Evolutionary conservation across 2,888 invertebrate species (phyloP).

Genomic region (Cataglyphis albicans): DNA sequence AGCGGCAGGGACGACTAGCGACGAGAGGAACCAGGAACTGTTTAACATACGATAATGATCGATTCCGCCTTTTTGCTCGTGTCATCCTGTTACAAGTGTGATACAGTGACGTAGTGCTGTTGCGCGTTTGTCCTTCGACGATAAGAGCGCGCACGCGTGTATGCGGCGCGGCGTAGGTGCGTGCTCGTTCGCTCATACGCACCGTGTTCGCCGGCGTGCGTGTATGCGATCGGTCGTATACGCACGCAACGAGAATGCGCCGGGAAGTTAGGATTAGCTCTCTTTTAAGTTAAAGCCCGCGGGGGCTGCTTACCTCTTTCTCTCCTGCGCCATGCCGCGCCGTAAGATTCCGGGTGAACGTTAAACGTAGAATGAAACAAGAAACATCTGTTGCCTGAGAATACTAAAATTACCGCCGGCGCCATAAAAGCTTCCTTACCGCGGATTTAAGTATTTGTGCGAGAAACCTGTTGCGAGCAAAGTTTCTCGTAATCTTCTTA

Average conservation of each 20-base stretch:
- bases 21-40: constrained; percentile 67
- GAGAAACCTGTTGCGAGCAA: constrained; percentile 37
- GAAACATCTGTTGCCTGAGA: constrained; percentile 55
- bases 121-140: constrained; percentile 64
- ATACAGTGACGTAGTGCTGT: constrained; percentile 66
- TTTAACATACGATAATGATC: constrained; percentile 75
- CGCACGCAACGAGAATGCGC: constrained; percentile 31
- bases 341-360: constrained; percentile 53
- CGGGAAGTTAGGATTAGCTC: constrained; percentile 59
- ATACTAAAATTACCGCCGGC: constrained; percentile 43
- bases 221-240: constrained; percentile 42
- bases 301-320: constrained; percentile 48
- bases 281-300: constrained; percentile 53
- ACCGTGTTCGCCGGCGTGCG: not conserved
- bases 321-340: constrained; percentile 25
- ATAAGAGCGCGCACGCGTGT: constrained; percentile 58
- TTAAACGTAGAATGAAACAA: constrained; percentile 29
- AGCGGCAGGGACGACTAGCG: constrained; percentile 57
- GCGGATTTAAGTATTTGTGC: constrained; percentile 50
- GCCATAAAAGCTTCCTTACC: constrained; percentile 50
- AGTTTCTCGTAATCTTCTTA: not conserved
- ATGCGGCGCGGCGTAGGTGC: constrained; percentile 58
- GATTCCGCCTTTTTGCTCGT: constrained; percentile 60
- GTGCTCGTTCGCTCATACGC: constrained; percentile 46
- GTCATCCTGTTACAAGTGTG: constrained; percentile 61